These are phyloP conservation scores for Porites lutea DNA, from an alignment of 64 coral and sea anemone species.

Conservation along the genomic window DNA sequence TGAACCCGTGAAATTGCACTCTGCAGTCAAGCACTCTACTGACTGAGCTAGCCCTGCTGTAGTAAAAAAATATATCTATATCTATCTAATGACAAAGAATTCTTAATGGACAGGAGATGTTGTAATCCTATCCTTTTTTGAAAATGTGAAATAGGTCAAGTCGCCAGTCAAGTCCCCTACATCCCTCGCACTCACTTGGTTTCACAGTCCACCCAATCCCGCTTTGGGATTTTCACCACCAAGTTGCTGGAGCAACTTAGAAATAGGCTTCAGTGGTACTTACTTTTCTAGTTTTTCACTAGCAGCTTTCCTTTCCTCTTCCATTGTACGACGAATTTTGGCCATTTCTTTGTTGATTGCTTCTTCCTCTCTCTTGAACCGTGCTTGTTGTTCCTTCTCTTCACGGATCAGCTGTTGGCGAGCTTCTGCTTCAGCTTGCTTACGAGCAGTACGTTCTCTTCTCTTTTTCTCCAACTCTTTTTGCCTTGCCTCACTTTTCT, in stretches of 20 bases:
- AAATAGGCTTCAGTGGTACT: neutral
- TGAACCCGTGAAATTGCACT: no score
- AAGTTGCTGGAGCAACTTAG: neutral
- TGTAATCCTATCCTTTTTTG: no score
- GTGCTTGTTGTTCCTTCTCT: conserved; percentile 77
- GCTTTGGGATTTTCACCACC: no score
- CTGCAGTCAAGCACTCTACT: no score
- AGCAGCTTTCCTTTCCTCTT: conserved; percentile 71
- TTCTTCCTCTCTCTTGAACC: conserved; percentile 74
- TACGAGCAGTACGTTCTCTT: conserved; percentile 72
- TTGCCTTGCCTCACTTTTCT: conserved; percentile 74
- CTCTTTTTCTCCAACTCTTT: conserved; percentile 69
- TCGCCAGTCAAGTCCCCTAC: no score
- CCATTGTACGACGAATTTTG: conserved; percentile 78
- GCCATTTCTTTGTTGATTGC: conserved; percentile 85
- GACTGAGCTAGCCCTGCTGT: no score
- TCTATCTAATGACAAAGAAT: no score
- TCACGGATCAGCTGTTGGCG: conserved; percentile 80
- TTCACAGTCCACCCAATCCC: no score
- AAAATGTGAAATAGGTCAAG: no score
- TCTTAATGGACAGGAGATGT: no score
- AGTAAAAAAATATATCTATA: no score
- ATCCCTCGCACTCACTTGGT: no score
- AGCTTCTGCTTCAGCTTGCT: conserved; percentile 85
- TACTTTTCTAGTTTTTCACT: conserved; percentile 81